Evolutionary conservation across 2,113 vertebrate genomes (phyloP), one percentile per base, ranked within the genome.

Genomic region (Neolamprologus caudopunctatus): DNA sequence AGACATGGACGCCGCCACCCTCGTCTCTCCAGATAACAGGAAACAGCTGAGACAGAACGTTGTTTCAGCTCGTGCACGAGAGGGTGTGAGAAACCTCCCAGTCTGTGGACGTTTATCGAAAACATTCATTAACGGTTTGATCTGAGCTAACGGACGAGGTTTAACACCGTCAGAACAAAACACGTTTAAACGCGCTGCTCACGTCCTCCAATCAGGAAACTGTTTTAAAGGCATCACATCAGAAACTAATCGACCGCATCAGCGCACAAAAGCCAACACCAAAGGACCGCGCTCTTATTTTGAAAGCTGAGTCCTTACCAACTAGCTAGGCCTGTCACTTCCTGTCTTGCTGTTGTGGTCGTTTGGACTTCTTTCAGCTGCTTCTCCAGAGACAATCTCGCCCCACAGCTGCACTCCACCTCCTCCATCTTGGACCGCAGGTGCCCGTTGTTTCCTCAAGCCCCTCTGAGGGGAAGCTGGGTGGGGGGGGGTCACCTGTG

Each of bases 1-100:
- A 2, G 12, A 26, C 2, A 8, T 26, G 66, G 37, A 26, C 66
- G 37, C 71, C 42, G 16, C 71, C 42, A 7, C 8, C 24, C 68
- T 47, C 24, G 24, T 19, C 14, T 28, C 24, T 5, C 37, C 14
- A 28, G 68, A 26, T 19, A 11, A 75, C 42, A 75, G 71, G 42
- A 75, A 50, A 13, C 71, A 47, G 71, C 71, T 1, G 42, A 78
- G 24, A 17, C 9, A 11, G 37, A 45, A 26, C 1, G 4, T 1
- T 0, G 21, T 37, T n/a, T 66, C 19, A 66, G 31, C 61, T 37
- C 3, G 9, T 7, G 58, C 9, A 12, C 6, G 0, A 63, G 66
- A 26, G 0, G 40, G 40, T 3, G 13, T 5, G 37, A 45, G 66
- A 6, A 71, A 14, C 63, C 0, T 21, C 35, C 63, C 33, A 7